These are phyloP conservation scores for Apotomis turbidana DNA, from an alignment of 2,888 invertebrate genomes.

Conservation along the genomic window DNA sequence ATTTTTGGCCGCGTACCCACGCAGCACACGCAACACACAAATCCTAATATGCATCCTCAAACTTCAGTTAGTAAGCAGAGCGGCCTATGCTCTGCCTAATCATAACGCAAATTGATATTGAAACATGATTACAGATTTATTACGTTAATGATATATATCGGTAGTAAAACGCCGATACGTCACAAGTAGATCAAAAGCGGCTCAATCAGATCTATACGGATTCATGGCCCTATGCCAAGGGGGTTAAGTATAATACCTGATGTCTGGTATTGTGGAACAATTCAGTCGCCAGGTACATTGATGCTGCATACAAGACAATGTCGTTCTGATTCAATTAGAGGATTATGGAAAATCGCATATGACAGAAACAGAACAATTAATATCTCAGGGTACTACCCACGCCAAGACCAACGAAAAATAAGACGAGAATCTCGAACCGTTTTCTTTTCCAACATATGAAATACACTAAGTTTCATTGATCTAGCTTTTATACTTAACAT, in stretches of 20 bases:
- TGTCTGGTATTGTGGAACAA: slow-evolving; percentile 26
- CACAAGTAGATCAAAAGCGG: slow-evolving; percentile 25
- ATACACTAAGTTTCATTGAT: no score
- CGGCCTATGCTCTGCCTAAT: neutral
- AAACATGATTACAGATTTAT: slow-evolving; percentile 19
- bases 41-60: no score
- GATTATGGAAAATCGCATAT: neutral
- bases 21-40: no score
- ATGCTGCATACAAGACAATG: neutral
- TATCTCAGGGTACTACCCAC: no score
- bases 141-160: neutral
- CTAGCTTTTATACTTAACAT: no score
- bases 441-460: no score
- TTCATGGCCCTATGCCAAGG: slow-evolving; percentile 23
- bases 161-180: neutral
- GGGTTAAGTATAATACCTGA: slow-evolving; percentile 25
- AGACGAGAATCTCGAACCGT: no score
- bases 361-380: no score
- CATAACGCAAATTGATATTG: neutral
- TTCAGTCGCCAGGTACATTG: slow-evolving; percentile 18
- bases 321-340: neutral
- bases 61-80: neutral
- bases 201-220: slow-evolving; percentile 8
- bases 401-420: no score
- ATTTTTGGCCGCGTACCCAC: no score